A percentile compares a stretch with the other conserved stretches of the same genome.
Conservation (phyloP, 2,888 invertebrate species). For the Hemaris fuciformis region DNA sequence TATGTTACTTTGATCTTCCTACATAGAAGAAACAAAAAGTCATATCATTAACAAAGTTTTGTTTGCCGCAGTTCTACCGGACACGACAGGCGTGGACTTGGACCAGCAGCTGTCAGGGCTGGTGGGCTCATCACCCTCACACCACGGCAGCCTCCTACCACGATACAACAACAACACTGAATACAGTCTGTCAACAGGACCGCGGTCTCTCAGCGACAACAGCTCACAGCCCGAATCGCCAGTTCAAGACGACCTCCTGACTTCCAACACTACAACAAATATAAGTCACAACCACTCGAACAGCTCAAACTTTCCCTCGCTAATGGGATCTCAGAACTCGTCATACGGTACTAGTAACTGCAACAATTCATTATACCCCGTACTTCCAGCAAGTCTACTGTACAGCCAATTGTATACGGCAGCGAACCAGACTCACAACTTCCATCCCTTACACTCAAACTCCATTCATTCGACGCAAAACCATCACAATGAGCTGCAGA, state of each 20-base stretch:
- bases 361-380: conserved; percentile 88
- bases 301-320: conserved; percentile 84
- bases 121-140: conserved; percentile 81
- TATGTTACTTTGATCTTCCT: too few relatives aligned
- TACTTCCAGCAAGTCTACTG: conserved; percentile 89
- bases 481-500: conserved; percentile 86
- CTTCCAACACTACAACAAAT: conserved; percentile 83
- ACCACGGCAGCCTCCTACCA: conserved; percentile 83
- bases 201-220: conserved; percentile 90
- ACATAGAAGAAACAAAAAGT: background rate
- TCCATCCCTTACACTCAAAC: conserved; percentile 85
- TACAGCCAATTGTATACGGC: conserved; percentile 92
- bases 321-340: conserved; percentile 83
- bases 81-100: conserved; percentile 87
- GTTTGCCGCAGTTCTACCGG: conserved; percentile 85
- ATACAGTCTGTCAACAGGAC: conserved; percentile 85
- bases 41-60: conserved; percentile 1
- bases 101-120: conserved; percentile 87
- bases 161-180: conserved; percentile 85
- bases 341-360: conserved; percentile 83
- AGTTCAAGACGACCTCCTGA: conserved; percentile 88
- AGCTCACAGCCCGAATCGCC: conserved; percentile 92
- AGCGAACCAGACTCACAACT: conserved; percentile 87
- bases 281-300: conserved; percentile 82
- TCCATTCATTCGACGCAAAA: conserved; percentile 84